These are phyloP conservation scores for Zygaena filipendulae DNA, from an alignment of 2,888 invertebrate genomes.

Conservation along the genomic window DNA sequence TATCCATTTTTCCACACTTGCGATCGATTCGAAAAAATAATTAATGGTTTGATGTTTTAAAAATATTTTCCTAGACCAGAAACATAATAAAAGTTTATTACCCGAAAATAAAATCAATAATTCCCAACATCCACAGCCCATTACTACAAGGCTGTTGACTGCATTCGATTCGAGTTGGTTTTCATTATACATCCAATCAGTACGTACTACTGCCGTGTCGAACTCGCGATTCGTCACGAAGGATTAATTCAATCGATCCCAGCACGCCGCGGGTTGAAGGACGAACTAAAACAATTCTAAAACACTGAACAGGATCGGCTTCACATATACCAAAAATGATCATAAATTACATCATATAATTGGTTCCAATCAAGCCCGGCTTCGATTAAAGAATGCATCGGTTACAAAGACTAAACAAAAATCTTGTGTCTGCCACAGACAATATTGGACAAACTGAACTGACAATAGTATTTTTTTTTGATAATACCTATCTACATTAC, in stretches of 20 bases:
- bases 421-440: conserved; percentile 30
- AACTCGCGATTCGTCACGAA: conserved; percentile 48
- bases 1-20: too few relatives aligned
- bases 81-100: conserved; percentile 4
- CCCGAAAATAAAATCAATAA: conserved; percentile 7
- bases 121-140: too few relatives aligned
- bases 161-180: conserved; percentile 33
- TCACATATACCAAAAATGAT: too few relatives aligned
- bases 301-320: conserved; percentile 27
- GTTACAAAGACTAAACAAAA: conserved; percentile 27
- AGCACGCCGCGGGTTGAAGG: conserved; percentile 36
- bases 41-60: neutral
- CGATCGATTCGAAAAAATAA: neutral
- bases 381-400: conserved; percentile 45
- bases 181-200: conserved; percentile 49
- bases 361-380: conserved; percentile 57
- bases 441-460: too few relatives aligned
- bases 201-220: conserved; percentile 36
- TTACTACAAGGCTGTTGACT: too few relatives aligned
- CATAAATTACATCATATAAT: conserved; percentile 59
- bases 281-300: conserved; percentile 23
- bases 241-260: conserved; percentile 37
- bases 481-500: too few relatives aligned
- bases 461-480: too few relatives aligned
- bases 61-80: neutral